Base-by-base conservation (phyloP, 2,888 invertebrate genomes). In the Cryptus armator region DNA sequence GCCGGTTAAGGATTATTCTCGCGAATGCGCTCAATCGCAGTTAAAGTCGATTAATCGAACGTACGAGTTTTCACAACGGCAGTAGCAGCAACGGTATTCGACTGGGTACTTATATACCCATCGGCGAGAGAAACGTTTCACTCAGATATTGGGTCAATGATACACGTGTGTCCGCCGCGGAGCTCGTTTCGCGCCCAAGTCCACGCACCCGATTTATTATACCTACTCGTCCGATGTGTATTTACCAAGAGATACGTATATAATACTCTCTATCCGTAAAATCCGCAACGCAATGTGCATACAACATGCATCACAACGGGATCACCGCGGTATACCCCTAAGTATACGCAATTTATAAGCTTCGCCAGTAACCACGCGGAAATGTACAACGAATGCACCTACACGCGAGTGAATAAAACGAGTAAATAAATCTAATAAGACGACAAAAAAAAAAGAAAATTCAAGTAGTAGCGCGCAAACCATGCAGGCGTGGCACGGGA, bases 71-170 rank as follows among this genome's bases (percentile, higher is more conserved):
- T 37, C 59, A 14, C 64, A 44, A 37, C 59, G 56, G 68, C 62
- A 56, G 24, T 10, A 19, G 19, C 56, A 10, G 72, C 68, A 51
- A 19, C 59, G 19, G 66, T 71, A 80, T 72, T 72, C 24, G 56
- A 71, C 71, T 71, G 66, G 71, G 75, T 67, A 72, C 76, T 62
- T 81, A 79, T 62, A 80, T 85, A 86, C 79, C 83, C 86, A 85
- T 81, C 83, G 86, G 86, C 84, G 77, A 84, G 83, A 81, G 81
- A 84, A 85, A 81, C 86, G 85, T 86, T 86, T 86, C 85, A 83
- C 86, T 85, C 84, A 71, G 72, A 86, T 86, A 86, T 81, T 86
- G 85, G 86, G 86, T 86, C 86, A 86, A 86, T 82, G 85, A 85
- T 85, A 81, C 84, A 66, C 59, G 37, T 77, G 51, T 72, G 76